Evolutionary conservation across 2,113 vertebrate genomes (phyloP).

Genomic region (Callocephalon fimbriatum): DNA sequence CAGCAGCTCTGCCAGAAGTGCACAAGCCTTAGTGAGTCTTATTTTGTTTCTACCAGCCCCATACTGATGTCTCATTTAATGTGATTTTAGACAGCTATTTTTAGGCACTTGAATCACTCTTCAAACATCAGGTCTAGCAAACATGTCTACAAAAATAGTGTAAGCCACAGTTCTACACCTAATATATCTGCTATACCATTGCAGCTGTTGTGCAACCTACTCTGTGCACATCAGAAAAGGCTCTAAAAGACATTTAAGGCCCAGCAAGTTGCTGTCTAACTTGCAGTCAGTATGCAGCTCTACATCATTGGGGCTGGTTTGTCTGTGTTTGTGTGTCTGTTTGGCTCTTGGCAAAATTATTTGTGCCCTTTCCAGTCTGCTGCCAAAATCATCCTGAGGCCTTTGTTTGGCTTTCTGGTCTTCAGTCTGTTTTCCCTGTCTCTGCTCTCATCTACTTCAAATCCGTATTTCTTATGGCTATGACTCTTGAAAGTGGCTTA

Average conservation of each 20-base stretch:
- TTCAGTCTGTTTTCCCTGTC: not conserved
- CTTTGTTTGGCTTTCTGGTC: not conserved
- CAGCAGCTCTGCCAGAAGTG: not conserved
- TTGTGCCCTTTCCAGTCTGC: not conserved
- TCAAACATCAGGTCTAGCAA: not conserved
- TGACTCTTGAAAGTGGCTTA: not conserved
- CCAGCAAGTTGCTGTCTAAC: not conserved
- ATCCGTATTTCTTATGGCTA: not conserved
- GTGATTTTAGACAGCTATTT: not conserved
- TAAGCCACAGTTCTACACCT: not conserved
- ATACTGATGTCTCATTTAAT: not conserved
- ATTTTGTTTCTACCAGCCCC: not conserved
- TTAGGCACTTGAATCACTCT: not conserved
- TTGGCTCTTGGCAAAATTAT: not conserved
- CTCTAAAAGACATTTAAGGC: not conserved
- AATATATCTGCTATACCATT: not conserved
- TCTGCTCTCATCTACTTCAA: not conserved
- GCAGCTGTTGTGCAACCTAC: not conserved
- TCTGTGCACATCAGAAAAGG: not conserved
- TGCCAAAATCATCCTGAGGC: not conserved
- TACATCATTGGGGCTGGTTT: not conserved
- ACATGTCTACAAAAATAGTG: not conserved
- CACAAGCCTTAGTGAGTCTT: not conserved
- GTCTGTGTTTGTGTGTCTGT: not conserved
- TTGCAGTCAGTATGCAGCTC: not conserved